Conservation (phyloP, 2,888 invertebrate species). For the Chymomyza amoena region DNA sequence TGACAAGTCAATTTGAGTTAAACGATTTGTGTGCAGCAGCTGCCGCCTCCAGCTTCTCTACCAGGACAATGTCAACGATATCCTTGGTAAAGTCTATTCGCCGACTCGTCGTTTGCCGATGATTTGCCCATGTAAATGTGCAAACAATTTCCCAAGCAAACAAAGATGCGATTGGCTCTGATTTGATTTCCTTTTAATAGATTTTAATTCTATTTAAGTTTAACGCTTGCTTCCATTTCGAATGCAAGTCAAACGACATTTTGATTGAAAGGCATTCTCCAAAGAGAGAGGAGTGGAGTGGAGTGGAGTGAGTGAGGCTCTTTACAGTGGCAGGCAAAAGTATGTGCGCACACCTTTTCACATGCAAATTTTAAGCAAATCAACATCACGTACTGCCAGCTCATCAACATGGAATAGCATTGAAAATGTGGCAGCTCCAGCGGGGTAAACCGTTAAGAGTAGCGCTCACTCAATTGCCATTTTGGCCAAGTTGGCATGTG, state of each 20-base stretch:
- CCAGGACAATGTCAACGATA: constrained; percentile 30
- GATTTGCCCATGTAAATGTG: constrained; percentile 31
- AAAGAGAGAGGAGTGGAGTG: background rate
- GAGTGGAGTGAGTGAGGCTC: background rate
- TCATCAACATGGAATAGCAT: constrained; percentile 48
- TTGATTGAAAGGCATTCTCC: constrained; percentile 34
- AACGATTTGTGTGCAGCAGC: constrained; percentile 67
- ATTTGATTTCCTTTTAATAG: constrained; percentile 70
- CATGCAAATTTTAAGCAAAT: constrained; percentile 56
- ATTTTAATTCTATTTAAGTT: constrained; percentile 51
- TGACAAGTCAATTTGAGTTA: constrained; percentile 73
- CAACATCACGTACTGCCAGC: constrained; percentile 49
- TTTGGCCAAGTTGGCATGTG: constrained; percentile 52
- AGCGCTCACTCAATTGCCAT: constrained; percentile 46
- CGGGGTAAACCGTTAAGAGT: background rate
- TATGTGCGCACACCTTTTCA: constrained; percentile 50
- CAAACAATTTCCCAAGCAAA: constrained; percentile 42
- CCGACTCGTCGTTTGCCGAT: constrained; percentile 9
- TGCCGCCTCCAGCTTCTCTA: constrained; percentile 32
- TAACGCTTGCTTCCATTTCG: constrained; percentile 24
- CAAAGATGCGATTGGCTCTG: constrained; percentile 67
- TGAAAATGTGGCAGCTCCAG: background rate
- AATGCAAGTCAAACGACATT: constrained; percentile 28
- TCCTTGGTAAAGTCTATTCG: constrained; percentile 17
- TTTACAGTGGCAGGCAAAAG: constrained; percentile 4